Conservation (phyloP, 2,797 vertebrate genomes). For the Tangara arthus region DNA sequence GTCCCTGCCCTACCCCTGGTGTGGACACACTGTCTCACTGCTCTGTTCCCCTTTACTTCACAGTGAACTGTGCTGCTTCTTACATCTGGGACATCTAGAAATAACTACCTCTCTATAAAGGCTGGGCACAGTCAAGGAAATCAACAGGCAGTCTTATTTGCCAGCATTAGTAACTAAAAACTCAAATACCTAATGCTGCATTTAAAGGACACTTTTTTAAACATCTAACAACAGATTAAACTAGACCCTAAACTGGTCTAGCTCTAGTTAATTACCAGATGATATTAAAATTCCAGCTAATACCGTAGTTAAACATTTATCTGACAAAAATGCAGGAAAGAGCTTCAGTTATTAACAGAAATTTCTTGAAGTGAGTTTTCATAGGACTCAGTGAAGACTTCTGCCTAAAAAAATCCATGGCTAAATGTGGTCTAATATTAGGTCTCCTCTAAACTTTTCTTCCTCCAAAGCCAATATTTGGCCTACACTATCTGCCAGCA, state of each 20-base stretch:
- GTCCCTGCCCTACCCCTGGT: background rate
- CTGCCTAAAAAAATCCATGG: background rate
- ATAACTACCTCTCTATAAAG: background rate
- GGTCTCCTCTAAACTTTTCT: slow-evolving; percentile 21
- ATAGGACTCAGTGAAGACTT: background rate
- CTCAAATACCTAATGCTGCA: background rate
- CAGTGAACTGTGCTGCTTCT: background rate
- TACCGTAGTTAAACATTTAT: background rate
- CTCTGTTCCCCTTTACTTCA: background rate
- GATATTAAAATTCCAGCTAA: background rate
- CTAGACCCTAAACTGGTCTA: background rate
- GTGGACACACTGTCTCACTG: background rate
- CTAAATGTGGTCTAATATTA: background rate
- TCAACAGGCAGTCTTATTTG: background rate
- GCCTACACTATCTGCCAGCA: slow-evolving; percentile 46
- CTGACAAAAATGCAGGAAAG: background rate
- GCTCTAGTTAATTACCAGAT: background rate
- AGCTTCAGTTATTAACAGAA: background rate
- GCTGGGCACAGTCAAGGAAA: background rate
- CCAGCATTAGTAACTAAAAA: background rate
- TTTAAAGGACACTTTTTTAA: background rate
- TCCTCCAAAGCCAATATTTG: slow-evolving; percentile 37
- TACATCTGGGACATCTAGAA: background rate
- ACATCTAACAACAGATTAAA: background rate
- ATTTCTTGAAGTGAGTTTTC: background rate